These are phyloP conservation scores for Chrysomela aeneicollis DNA, from an alignment of 2,888 invertebrate species.

Conservation along the genomic window DNA sequence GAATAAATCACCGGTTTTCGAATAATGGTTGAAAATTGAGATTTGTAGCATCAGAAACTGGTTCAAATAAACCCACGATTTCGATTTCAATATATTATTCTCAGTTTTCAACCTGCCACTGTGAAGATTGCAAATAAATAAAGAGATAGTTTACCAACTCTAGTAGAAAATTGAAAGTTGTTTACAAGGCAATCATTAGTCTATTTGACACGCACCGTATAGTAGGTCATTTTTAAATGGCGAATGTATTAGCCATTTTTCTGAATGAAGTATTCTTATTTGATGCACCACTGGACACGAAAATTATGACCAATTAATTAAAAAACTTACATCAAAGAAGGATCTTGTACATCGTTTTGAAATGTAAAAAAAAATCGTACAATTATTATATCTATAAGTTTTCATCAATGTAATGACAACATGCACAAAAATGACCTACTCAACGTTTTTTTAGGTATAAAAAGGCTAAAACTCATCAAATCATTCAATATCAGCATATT, in stretches of 20 bases:
- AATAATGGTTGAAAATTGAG: neutral
- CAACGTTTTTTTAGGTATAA: neutral
- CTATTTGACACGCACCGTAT: neutral
- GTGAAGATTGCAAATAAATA: neutral
- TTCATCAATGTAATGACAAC: neutral
- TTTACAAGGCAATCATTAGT: neutral
- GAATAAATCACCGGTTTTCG: neutral
- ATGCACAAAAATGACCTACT: neutral
- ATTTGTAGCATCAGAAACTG: too few species aligned
- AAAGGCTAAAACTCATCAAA: neutral
- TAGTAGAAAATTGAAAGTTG: conserved; percentile 5
- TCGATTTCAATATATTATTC: too few species aligned
- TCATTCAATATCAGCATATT: neutral
- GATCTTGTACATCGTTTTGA: too few species aligned
- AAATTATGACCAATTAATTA: neutral
- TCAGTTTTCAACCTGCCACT: neutral
- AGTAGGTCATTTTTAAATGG: neutral
- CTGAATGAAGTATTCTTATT: neutral
- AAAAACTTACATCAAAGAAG: too few species aligned
- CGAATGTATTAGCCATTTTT: neutral
- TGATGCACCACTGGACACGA: neutral
- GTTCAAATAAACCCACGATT: too few species aligned
- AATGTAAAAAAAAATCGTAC: too few species aligned
- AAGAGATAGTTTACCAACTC: neutral
- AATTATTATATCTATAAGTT: too few species aligned